These are phyloP conservation scores for Chymomyza caudatula DNA, from an alignment of 2,888 invertebrate genomes.

Conservation along the genomic window DNA sequence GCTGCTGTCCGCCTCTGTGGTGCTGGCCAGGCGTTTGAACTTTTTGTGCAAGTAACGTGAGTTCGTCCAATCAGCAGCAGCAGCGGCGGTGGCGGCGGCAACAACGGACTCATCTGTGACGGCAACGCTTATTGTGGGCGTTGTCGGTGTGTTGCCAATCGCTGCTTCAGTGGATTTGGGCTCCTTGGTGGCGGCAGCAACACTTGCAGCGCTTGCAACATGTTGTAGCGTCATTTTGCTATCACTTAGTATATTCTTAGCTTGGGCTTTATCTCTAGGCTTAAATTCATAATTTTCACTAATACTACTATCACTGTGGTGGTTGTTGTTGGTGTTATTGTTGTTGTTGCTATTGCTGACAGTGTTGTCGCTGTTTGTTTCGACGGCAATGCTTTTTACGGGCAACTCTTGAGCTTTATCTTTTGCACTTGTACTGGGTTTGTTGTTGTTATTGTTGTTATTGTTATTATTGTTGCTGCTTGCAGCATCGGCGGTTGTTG, in stretches of 20 bases:
- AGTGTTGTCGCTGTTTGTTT: slow-evolving; percentile 4
- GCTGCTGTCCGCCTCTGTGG: slow-evolving; percentile 58
- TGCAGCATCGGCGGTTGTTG: slow-evolving; percentile 26
- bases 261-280: slow-evolving; percentile 57
- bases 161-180: neutral
- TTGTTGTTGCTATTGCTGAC: slow-evolving; percentile 36
- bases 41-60: slow-evolving; percentile 93
- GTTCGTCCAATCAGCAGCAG: slow-evolving; percentile 78
- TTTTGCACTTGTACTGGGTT: slow-evolving; percentile 34
- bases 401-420: slow-evolving; percentile 14
- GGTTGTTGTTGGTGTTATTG: slow-evolving; percentile 58
- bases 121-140: slow-evolving; percentile 13
- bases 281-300: slow-evolving; percentile 71
- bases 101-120: slow-evolving; percentile 8
- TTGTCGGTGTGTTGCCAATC: slow-evolving; percentile 28
- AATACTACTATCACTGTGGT: slow-evolving; percentile 72
- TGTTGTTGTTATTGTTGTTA: slow-evolving; percentile 43
- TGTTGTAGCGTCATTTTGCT: slow-evolving; percentile 72
- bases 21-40: slow-evolving; percentile 90
- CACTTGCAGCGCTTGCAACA: slow-evolving; percentile 42
- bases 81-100: slow-evolving; percentile 25
- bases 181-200: slow-evolving; percentile 26
- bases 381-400: neutral
- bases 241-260: slow-evolving; percentile 63
- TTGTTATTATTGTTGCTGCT: slow-evolving; percentile 34